Evolutionary conservation across 2,113 vertebrate genomes (phyloP).

Genomic region (Taurulus bubalis): DNA sequence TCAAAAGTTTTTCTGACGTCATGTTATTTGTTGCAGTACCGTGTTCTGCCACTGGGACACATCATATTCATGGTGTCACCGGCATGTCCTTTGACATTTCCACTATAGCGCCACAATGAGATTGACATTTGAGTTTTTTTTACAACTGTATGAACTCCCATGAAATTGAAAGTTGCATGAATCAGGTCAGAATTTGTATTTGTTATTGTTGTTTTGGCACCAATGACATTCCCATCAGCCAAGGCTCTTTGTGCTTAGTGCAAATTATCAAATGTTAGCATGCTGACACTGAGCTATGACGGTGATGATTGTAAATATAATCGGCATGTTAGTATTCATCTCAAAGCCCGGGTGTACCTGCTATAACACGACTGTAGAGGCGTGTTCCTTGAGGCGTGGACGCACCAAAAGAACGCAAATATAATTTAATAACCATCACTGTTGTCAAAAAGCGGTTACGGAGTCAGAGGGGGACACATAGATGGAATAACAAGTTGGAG

Average conservation of each 20-base stretch:
- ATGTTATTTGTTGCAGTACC: background rate
- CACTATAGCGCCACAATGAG: background rate
- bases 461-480: conserved; percentile 20
- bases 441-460: conserved; percentile 22
- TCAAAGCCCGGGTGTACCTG: background rate
- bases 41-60: background rate
- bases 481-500: conserved; percentile 3
- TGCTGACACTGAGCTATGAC: background rate
- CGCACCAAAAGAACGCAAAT: conserved; percentile 21
- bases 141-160: background rate
- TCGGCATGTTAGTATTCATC: background rate
- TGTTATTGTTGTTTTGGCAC: background rate
- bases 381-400: background rate
- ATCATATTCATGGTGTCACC: background rate
- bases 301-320: background rate
- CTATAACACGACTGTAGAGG: background rate
- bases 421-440: background rate
- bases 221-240: background rate
- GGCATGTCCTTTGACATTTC: background rate
- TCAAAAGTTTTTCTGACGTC: no score
- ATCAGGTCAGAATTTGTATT: background rate
- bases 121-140: background rate
- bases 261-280: background rate
- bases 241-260: background rate
- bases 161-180: background rate